A percentile compares a stretch with the other conserved stretches of the same genome.
phyloP scores from a whole-genome alignment of 2,113 vertebrate species.

The Desmodus rotundus region DNA sequence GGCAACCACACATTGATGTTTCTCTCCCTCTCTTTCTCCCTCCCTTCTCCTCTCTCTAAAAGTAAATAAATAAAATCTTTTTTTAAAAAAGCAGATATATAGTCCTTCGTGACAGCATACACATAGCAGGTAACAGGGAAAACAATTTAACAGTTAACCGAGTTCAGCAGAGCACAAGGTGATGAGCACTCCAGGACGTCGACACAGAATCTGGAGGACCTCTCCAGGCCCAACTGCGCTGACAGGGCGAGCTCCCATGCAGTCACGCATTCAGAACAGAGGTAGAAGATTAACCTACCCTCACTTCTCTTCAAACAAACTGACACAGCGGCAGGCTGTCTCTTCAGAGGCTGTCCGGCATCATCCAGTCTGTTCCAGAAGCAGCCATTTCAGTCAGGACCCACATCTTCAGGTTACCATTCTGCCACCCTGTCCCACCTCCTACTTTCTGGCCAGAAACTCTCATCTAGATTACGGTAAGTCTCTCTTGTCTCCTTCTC shows the following conservation, averaged over 20 bases:
- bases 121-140: not conserved
- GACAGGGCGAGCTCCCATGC: not conserved
- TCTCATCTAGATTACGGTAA: not conserved
- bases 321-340: not conserved
- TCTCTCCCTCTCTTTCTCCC: too few relatives aligned
- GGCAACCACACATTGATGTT: too few relatives aligned
- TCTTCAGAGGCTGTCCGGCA: not conserved
- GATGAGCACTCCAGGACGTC: not conserved
- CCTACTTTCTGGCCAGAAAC: not conserved
- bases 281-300: slow-evolving; percentile 31
- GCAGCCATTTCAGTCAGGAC: not conserved
- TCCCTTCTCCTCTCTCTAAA: too few relatives aligned
- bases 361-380: not conserved
- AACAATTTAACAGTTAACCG: not conserved
- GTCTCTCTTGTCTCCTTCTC: not conserved
- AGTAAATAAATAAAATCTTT: too few relatives aligned
- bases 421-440: not conserved
- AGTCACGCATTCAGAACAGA: not conserved
- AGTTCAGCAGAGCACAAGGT: not conserved
- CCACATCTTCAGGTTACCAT: not conserved
- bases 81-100: not conserved
- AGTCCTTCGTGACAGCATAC: not conserved
- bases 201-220: not conserved
- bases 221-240: not conserved
- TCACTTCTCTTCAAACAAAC: not conserved